A percentile compares a stretch with the other conserved stretches of the same genome.
phyloP scores from a whole-genome alignment of 2,888 invertebrate genomes.

The Anodontia alba region DNA sequence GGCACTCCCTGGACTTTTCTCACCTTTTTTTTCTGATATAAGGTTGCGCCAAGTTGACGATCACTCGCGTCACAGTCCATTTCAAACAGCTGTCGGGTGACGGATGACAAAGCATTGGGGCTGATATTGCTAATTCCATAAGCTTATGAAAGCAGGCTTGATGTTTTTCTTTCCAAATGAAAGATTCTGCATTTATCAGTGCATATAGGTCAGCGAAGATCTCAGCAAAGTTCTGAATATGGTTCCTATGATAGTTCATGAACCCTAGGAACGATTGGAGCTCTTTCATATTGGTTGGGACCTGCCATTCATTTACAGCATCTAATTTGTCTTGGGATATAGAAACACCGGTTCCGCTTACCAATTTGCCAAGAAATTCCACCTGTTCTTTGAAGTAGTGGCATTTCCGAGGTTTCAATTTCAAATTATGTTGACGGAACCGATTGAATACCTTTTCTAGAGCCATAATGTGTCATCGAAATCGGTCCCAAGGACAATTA shows the following conservation, averaged over 20 bases:
- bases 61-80: constrained; percentile 43
- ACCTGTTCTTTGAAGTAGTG: constrained; percentile 40
- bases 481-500: constrained; percentile 14
- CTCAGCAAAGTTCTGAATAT: constrained; percentile 20
- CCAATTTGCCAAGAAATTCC: too few species aligned
- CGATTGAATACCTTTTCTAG: constrained; percentile 23
- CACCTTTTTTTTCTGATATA: constrained; percentile 40
- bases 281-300: too few species aligned
- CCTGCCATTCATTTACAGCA: too few species aligned
- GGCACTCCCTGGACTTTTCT: too few species aligned
- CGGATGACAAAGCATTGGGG: too few species aligned
- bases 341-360: constrained; percentile 27
- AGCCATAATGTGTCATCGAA: constrained; percentile 8
- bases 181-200: neutral
- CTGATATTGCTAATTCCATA: constrained; percentile 10
- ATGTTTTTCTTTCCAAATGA: constrained; percentile 18
- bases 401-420: constrained; percentile 38
- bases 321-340: too few species aligned
- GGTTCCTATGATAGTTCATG: constrained; percentile 44
- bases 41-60: constrained; percentile 30
- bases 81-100: neutral
- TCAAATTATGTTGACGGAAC: constrained; percentile 20
- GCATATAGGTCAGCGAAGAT: constrained; percentile 27
- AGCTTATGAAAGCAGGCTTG: constrained; percentile 29
- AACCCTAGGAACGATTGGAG: too few species aligned